Percentiles rank a stretch among this genome's conserved stretches.
Evolutionary conservation across 2,113 vertebrate genomes (phyloP).

Genomic region (Callipepla squamata): DNA sequence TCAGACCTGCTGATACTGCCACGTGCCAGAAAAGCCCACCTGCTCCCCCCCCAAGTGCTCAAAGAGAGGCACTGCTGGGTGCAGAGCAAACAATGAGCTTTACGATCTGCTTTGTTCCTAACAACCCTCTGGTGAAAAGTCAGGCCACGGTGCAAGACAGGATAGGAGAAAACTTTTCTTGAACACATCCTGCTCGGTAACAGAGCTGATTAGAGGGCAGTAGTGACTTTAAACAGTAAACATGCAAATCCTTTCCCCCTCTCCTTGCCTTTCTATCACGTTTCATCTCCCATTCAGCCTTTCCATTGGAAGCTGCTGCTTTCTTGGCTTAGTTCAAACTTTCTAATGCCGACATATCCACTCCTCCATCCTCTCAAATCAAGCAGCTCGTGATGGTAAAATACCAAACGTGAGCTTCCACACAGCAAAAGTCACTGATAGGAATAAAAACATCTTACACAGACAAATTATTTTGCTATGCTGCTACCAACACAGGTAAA

Average conservation of each 20-base stretch:
- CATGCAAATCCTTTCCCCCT: background rate
- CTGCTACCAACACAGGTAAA: background rate
- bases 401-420: background rate
- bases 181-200: background rate
- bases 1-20: slow-evolving; percentile 1
- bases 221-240: background rate
- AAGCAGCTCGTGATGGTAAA: background rate
- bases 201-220: background rate
- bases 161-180: background rate
- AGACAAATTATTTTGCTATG: background rate
- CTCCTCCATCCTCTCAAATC: background rate
- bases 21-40: background rate
- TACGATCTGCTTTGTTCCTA: background rate
- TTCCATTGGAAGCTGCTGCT: background rate
- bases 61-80: background rate
- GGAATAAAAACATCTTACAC: background rate
- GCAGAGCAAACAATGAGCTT: background rate
- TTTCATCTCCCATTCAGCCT: background rate
- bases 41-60: background rate
- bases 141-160: background rate
- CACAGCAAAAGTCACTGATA: background rate
- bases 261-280: background rate
- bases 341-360: background rate
- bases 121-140: background rate
- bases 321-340: background rate